phyloP scores from a whole-genome alignment of 2,113 vertebrate genomes.

The Amphiprion percula region DNA sequence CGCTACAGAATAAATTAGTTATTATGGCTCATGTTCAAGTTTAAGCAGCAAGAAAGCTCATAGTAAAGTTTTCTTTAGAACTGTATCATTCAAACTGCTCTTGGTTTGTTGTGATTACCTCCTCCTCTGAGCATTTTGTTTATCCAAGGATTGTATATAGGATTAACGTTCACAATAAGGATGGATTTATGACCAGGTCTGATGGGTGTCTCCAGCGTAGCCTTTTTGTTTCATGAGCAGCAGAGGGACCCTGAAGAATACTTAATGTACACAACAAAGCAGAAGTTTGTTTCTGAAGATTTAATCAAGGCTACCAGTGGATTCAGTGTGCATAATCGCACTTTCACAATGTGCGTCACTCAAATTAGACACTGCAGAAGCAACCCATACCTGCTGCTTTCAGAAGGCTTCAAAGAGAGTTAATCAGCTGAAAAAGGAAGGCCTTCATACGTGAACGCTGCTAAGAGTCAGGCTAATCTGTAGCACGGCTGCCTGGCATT shows the following conservation, averaged over 20 bases:
- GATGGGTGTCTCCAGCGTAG: neutral
- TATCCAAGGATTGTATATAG: neutral
- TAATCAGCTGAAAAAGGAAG: slow-evolving; percentile 30
- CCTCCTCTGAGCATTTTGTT: neutral
- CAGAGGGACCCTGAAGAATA: neutral
- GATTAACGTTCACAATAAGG: neutral
- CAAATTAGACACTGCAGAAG: slow-evolving; percentile 22
- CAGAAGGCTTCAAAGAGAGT: slow-evolving; percentile 8
- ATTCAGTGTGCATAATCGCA: neutral
- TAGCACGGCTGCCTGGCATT: neutral
- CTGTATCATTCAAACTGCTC: neutral
- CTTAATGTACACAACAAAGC: neutral
- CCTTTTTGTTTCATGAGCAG: neutral
- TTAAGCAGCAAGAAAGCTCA: slow-evolving; percentile 3
- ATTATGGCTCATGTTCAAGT: slow-evolving; percentile 5
- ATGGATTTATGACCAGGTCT: neutral
- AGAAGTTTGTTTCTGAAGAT: slow-evolving; percentile 10
- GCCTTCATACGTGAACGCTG: slow-evolving; percentile 21
- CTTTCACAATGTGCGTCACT: slow-evolving; percentile 11
- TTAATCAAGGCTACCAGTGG: slow-evolving; percentile 2
- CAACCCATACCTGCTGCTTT: slow-evolving; percentile 7
- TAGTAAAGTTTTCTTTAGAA: slow-evolving; percentile 15
- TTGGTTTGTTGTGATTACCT: slow-evolving; percentile 8
- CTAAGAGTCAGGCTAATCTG: slow-evolving; percentile 1
- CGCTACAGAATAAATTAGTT: neutral